Evolutionary conservation across 1,140 invertebrate genomes (phyloP).

Genomic region (Papilio helenus): DNA sequence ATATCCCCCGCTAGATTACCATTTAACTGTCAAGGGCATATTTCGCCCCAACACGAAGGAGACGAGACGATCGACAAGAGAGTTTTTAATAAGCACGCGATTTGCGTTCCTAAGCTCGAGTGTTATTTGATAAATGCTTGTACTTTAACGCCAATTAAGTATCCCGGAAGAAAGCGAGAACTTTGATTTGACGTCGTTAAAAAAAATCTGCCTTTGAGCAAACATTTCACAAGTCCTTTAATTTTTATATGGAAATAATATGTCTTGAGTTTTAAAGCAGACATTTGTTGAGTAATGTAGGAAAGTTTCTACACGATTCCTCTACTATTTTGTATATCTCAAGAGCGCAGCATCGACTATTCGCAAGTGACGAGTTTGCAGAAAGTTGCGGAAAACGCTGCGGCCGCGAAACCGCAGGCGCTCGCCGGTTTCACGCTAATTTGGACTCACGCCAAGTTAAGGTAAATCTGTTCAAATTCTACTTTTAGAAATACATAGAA

Average conservation of each 20-base stretch:
- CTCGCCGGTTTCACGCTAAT: conserved; percentile 18
- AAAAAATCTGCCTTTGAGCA: not conserved
- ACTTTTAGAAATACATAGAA: not conserved
- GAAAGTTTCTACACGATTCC: not conserved
- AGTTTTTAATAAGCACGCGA: not conserved
- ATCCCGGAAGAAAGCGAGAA: not conserved
- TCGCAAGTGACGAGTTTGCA: not conserved
- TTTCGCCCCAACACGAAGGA: conserved; percentile 16
- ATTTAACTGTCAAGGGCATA: conserved; percentile 34
- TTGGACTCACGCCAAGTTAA: conserved; percentile 3
- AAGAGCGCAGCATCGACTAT: not conserved
- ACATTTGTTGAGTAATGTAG: not conserved
- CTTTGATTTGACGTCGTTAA: not conserved
- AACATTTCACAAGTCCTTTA: not conserved
- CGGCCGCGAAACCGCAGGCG: conserved; percentile 12
- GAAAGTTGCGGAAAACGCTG: not conserved
- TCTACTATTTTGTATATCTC: not conserved
- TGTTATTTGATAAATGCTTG: not conserved
- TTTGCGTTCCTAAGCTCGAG: not conserved
- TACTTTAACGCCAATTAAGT: not conserved
- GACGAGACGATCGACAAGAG: not conserved
- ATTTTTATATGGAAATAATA: not conserved
- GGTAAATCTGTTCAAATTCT: conserved; percentile 4
- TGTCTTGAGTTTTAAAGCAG: not conserved
- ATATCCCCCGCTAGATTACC: conserved; percentile 13